Evolutionary conservation across 2,113 vertebrate genomes (phyloP).

Genomic region (Grammomys surdaster): DNA sequence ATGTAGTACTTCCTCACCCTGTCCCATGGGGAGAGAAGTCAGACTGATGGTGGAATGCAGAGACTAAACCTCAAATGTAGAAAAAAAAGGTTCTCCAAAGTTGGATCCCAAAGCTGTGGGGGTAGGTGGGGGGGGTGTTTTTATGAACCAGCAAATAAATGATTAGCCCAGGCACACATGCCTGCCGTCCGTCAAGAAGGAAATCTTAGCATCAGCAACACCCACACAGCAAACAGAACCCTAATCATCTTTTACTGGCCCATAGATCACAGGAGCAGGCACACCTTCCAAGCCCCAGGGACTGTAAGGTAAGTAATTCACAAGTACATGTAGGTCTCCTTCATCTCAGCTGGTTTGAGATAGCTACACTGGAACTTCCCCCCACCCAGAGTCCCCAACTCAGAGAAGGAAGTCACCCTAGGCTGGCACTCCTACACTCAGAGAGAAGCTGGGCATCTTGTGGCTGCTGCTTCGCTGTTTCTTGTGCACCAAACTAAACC

Average conservation of each 20-base stretch:
- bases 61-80: neutral
- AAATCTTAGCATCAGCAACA: neutral
- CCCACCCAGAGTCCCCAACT: neutral
- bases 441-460: neutral
- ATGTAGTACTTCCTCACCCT: neutral
- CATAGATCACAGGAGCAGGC: constrained; percentile 30
- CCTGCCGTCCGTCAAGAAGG: neutral
- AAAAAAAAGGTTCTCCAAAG: neutral
- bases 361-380: neutral
- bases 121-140: neutral
- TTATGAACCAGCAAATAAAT: constrained; percentile 60
- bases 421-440: neutral
- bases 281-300: neutral
- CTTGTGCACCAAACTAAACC: neutral
- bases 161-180: neutral
- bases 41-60: neutral
- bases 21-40: neutral
- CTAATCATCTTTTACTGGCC: constrained; percentile 58
- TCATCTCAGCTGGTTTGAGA: neutral
- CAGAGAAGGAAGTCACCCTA: neutral
- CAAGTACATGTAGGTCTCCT: neutral
- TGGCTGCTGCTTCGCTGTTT: neutral
- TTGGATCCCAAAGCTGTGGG: neutral
- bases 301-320: neutral
- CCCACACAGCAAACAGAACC: constrained; percentile 49